Percentiles rank a stretch among this genome's conserved stretches.
These are phyloP conservation scores for Parazoanthus darwini DNA, from an alignment of 92 coral and sea anemone species.

Conservation along the genomic window DNA sequence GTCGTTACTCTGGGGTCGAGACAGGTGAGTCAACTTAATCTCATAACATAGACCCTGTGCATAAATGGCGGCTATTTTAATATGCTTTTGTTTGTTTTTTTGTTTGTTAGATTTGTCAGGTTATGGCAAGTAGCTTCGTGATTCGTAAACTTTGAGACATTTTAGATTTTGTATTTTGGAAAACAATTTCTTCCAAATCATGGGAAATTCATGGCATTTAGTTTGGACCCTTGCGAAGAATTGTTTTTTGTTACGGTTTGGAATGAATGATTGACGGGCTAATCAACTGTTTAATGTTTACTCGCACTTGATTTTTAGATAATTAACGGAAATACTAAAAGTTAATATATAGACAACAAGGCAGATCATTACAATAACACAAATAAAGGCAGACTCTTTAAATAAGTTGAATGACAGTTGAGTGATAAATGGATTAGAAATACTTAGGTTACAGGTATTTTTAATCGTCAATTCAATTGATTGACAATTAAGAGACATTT, in stretches of 20 bases:
- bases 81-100: no score
- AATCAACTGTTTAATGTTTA: neutral
- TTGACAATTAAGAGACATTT: neutral
- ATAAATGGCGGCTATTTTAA: no score
- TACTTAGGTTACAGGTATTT: no score
- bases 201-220: neutral
- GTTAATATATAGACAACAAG: neutral
- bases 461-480: neutral
- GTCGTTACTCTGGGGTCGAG: conserved; percentile 95
- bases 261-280: neutral
- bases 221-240: neutral
- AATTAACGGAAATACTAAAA: neutral
- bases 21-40: conserved; percentile 52
- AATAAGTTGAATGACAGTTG: neutral
- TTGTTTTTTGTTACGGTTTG: neutral
- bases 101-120: no score
- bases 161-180: no score
- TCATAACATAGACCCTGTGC: no score
- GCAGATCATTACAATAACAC: neutral
- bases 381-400: neutral
- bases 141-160: no score
- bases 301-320: neutral
- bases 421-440: neutral
- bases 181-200: no score
- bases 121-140: no score